phyloP scores from a whole-genome alignment of 1,140 invertebrate genomes.

The Drosophila punjabiensis region DNA sequence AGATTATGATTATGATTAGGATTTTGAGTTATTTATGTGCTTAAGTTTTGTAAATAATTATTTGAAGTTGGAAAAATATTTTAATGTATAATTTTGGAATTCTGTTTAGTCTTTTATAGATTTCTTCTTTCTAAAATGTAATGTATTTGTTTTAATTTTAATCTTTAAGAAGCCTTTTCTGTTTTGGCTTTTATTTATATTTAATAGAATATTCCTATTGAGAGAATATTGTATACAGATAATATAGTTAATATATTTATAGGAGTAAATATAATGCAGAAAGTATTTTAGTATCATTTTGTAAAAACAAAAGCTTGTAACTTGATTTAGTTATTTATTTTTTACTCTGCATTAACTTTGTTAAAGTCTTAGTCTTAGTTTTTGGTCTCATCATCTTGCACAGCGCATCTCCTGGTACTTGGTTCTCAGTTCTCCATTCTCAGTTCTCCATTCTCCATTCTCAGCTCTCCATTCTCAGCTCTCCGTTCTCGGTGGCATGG shows the following conservation, averaged over 20 bases:
- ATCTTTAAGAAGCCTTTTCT: too few species aligned
- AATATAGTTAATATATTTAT: too few species aligned
- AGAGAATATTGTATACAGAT: too few species aligned
- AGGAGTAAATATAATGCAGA: too few species aligned
- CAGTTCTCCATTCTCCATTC: background rate
- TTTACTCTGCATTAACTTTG: background rate
- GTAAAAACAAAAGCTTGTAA: background rate
- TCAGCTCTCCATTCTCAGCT: background rate
- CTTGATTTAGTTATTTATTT: background rate
- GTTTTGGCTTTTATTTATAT: background rate
- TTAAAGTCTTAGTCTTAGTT: slow-evolving; percentile 3
- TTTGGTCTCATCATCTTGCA: slow-evolving; percentile 22
- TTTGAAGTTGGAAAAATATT: background rate
- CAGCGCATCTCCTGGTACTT: slow-evolving; percentile 9
- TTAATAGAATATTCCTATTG: background rate
- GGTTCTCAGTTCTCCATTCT: background rate
- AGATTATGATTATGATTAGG: background rate
- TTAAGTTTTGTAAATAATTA: background rate
- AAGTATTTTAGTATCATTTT: background rate
- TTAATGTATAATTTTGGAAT: too few species aligned
- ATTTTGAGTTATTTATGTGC: background rate
- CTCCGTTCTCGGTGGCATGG: slow-evolving; percentile 11
- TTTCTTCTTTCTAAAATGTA: background rate
- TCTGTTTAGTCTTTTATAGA: too few species aligned
- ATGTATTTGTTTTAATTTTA: background rate